Conservation (phyloP, 2,797 vertebrate species). For the Phyllotis vaccarum region DNA sequence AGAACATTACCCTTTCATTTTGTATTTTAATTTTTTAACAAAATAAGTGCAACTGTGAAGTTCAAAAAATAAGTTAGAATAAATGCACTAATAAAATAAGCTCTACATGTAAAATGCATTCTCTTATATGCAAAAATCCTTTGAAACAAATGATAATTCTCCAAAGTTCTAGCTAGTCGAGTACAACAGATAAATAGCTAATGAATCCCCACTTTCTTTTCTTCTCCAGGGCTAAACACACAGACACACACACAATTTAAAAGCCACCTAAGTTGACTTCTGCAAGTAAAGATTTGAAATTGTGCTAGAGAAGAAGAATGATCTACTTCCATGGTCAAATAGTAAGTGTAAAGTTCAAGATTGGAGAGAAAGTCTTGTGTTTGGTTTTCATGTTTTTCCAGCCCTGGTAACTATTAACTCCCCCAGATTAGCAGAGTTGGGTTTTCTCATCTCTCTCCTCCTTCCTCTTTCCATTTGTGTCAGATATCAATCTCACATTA, state of each 20-base stretch:
- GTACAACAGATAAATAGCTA: not conserved
- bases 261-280: constrained; percentile 39
- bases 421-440: not conserved
- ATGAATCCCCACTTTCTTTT: not conserved
- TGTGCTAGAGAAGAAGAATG: not conserved
- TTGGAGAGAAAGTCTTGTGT: not conserved
- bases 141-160: not conserved
- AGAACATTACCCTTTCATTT: constrained; percentile 32
- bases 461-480: not conserved
- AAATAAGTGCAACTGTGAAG: not conserved
- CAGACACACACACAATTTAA: constrained; percentile 10
- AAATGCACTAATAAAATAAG: constrained; percentile 37
- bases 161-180: constrained; percentile 42
- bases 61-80: constrained; percentile 17
- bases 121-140: not conserved
- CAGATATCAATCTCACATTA: not conserved
- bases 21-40: constrained; percentile 42
- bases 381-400: constrained; percentile 26
- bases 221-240: constrained; percentile 27
- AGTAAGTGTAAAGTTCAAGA: not conserved
- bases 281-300: not conserved
- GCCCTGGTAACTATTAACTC: too few species aligned
- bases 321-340: constrained; percentile 3
- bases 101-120: constrained; percentile 38
- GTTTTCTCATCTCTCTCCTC: not conserved